A percentile compares a stretch with the other conserved stretches of the same genome.
These are phyloP conservation scores for Xiphorhynchus elegans DNA, from an alignment of 2,113 vertebrate genomes.

Conservation along the genomic window DNA sequence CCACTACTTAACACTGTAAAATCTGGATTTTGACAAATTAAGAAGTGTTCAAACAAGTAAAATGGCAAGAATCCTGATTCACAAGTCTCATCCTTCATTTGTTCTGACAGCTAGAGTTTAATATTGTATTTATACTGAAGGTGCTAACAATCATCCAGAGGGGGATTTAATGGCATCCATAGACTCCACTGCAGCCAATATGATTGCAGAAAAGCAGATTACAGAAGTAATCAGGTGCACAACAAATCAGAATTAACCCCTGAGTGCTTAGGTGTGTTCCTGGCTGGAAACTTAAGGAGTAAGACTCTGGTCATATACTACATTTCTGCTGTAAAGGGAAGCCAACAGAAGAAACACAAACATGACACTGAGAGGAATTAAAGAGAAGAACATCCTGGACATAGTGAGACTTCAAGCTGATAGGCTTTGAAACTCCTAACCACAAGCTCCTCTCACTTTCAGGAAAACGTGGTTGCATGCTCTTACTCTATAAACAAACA, in stretches of 20 bases:
- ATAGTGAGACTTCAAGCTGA: neutral
- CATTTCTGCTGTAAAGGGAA: neutral
- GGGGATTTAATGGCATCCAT: neutral
- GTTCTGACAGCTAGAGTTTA: neutral
- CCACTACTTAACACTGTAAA: neutral
- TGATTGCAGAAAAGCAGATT: neutral
- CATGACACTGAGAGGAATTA: neutral
- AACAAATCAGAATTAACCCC: neutral
- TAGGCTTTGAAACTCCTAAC: neutral
- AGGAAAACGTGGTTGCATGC: neutral
- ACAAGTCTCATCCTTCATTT: neutral
- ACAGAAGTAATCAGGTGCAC: neutral
- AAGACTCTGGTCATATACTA: neutral
- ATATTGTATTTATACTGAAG: neutral
- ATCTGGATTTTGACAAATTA: neutral
- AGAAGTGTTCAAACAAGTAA: neutral
- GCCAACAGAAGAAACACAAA: neutral
- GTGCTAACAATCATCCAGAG: neutral
- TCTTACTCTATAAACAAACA: neutral
- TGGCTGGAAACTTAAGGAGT: neutral
- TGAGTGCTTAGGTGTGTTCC: neutral
- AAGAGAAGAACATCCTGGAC: neutral
- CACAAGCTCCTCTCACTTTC: rapidly evolving
- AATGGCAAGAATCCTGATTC: neutral
- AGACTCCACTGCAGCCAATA: neutral